Evolutionary conservation across 2,797 vertebrate genomes (phyloP).

Genomic region (Trichosurus vulpecula): DNA sequence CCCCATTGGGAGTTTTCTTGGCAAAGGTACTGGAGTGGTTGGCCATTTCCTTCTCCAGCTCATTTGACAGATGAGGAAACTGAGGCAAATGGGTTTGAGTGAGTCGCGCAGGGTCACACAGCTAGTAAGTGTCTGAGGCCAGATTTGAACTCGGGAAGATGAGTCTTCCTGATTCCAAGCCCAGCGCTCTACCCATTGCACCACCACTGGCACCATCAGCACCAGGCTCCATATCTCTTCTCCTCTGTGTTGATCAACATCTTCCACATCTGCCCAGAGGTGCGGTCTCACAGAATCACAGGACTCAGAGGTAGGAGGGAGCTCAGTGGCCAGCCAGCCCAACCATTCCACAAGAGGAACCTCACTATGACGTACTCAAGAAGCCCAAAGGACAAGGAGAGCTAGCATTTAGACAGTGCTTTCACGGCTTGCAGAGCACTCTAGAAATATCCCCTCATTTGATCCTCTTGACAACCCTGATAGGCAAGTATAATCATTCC

Average conservation of each 20-base stretch:
- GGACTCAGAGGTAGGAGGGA: not conserved
- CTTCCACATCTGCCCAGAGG: not conserved
- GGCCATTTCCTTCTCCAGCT: not conserved
- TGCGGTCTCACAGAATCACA: not conserved
- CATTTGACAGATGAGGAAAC: not conserved
- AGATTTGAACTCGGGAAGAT: not conserved
- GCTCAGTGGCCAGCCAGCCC: not conserved
- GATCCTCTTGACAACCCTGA: not conserved
- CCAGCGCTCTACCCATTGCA: not conserved
- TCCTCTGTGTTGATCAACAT: not conserved
- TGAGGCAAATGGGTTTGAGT: not conserved
- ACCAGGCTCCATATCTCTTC: not conserved
- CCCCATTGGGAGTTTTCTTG: not conserved
- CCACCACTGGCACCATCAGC: not conserved
- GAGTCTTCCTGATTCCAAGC: not conserved
- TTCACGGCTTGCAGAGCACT: not conserved
- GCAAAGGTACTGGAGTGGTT: not conserved
- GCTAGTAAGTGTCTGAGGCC: not conserved
- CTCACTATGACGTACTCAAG: not conserved
- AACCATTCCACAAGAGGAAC: not conserved
- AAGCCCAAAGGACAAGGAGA: not conserved
- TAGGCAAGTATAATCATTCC: not conserved
- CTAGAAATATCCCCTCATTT: not conserved
- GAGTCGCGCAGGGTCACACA: not conserved
- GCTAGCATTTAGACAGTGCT: not conserved